Percentiles rank a stretch among this genome's conserved stretches.
Conservation (phyloP, 2,113 vertebrate species). For the Cryptotis parvus region DNA sequence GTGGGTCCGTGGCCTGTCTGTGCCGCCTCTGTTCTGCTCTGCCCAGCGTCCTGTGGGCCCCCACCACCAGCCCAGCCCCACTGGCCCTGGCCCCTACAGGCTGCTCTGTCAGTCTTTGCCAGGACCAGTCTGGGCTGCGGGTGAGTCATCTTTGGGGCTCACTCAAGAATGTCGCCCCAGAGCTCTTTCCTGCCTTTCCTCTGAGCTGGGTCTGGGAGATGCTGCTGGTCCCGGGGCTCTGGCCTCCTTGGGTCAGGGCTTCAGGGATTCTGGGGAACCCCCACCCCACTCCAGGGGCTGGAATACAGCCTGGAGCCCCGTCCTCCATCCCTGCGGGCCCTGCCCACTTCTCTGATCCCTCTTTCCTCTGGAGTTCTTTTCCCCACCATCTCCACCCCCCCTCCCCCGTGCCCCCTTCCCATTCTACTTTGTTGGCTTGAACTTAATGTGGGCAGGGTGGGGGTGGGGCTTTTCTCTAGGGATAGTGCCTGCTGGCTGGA, state of each 20-base stretch:
- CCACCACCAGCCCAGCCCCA: no score
- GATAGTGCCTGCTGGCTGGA: no score
- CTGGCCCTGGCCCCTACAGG: not conserved
- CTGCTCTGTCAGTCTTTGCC: not conserved
- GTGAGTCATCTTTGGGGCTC: constrained; percentile 52
- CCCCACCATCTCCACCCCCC: fast-evolving
- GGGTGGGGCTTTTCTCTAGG: not conserved
- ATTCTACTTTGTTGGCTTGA: not conserved
- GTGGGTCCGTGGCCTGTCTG: no score
- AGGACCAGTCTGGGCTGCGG: fast-evolving
- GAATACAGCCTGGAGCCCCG: no score
- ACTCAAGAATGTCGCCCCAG: constrained; percentile 19
- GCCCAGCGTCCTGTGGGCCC: not conserved
- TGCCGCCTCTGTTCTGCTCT: no score
- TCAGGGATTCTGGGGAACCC: not conserved
- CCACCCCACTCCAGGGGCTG: no score
- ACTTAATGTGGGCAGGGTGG: fast-evolving
- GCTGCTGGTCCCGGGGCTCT: not conserved
- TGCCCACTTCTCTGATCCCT: no score
- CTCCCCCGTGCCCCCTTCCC: not conserved
- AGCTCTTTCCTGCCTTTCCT: not conserved
- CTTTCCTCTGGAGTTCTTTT: fast-evolving
- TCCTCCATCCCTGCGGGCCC: not conserved
- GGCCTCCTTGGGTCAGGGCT: not conserved
- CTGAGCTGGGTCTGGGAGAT: not conserved